Evolutionary conservation across 2,888 invertebrate species (phyloP).

Genomic region (Hirtodrosophila trivittata): DNA sequence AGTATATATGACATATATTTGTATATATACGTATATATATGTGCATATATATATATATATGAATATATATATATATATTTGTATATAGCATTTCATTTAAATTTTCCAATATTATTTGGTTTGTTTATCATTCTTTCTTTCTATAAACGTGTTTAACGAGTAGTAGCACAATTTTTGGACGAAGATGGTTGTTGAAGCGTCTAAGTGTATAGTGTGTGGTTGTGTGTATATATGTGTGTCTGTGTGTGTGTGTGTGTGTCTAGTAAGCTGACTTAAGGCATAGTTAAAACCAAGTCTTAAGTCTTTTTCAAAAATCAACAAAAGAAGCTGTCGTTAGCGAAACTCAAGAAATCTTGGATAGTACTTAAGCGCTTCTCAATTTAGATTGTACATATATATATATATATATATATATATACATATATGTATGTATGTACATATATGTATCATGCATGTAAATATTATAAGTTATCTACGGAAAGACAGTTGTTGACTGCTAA

Average conservation of each 20-base stretch:
- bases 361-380: constrained; percentile 43
- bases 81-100: constrained; percentile 21
- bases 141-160: constrained; percentile 70
- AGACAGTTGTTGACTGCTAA: too few species aligned
- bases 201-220: constrained; percentile 42
- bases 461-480: neutral
- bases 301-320: constrained; percentile 12
- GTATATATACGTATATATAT: too few species aligned
- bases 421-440: constrained; percentile 20
- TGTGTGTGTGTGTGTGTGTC: constrained; percentile 16
- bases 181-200: constrained; percentile 75
- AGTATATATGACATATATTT: constrained; percentile 31
- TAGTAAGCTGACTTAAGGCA: constrained; percentile 26
- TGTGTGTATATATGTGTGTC: constrained; percentile 15
- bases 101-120: neutral
- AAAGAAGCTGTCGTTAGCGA: constrained; percentile 11
- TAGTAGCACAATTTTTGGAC: constrained; percentile 75
- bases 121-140: constrained; percentile 39
- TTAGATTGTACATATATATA: constrained; percentile 35
- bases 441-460: neutral
- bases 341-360: constrained; percentile 11
- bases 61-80: constrained; percentile 32
- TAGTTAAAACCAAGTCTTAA: constrained; percentile 12
- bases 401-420: constrained; percentile 22
- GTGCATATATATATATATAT: too few species aligned